phyloP scores from a whole-genome alignment of 2,113 vertebrate genomes.

The Lycaon pictus region DNA sequence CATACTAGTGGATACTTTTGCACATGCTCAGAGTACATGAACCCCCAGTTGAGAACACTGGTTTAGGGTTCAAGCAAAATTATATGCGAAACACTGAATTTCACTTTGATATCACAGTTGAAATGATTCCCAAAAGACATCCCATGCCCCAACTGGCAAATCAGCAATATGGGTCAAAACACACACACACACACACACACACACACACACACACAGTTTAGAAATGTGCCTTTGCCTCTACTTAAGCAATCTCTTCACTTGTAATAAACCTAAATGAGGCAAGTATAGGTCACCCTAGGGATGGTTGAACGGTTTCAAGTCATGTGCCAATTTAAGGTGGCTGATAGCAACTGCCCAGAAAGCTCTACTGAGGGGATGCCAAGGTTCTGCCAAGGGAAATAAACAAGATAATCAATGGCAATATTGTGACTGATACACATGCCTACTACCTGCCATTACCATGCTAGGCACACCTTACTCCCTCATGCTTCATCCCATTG shows the following conservation, averaged over 20 bases:
- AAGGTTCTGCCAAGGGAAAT: not conserved
- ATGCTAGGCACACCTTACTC: not conserved
- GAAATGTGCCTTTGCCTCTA: not conserved
- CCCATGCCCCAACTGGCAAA: not conserved
- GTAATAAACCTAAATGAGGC: conserved; percentile 9
- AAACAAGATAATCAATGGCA: not conserved
- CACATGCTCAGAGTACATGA: not conserved
- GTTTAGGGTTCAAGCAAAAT: not conserved
- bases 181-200: not conserved
- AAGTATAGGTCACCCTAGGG: not conserved
- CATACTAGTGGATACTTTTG: not conserved
- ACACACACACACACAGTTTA: not conserved
- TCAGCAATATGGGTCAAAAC: not conserved
- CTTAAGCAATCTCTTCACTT: conserved; percentile 50
- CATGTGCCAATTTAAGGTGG: not conserved
- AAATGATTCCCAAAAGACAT: conserved; percentile 47
- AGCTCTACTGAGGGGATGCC: not conserved
- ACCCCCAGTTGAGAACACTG: not conserved
- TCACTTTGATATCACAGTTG: not conserved
- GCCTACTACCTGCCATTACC: not conserved
- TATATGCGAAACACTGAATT: not conserved
- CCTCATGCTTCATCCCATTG: not conserved
- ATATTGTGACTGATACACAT: not conserved
- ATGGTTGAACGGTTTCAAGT: not conserved
- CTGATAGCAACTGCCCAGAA: not conserved